Evolutionary conservation across 2,113 vertebrate genomes (phyloP).

Genomic region (Otus sunia): DNA sequence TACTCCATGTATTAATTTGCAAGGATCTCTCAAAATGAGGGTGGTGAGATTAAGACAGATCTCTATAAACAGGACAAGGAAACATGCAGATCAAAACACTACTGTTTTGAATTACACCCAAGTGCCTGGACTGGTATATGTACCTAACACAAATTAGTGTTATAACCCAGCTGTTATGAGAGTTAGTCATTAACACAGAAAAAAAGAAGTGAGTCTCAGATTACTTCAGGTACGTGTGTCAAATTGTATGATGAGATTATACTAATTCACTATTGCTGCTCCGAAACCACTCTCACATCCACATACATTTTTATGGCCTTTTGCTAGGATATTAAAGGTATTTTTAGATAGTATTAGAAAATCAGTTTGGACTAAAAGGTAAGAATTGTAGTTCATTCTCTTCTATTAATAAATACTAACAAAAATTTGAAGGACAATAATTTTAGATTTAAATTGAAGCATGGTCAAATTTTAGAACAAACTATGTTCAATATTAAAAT

Average conservation of each 20-base stretch:
- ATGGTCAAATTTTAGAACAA: not conserved
- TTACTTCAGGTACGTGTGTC: not conserved
- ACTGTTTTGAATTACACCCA: not conserved
- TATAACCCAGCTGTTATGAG: not conserved
- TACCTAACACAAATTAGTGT: not conserved
- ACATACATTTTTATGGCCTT: not conserved
- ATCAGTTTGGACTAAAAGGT: not conserved
- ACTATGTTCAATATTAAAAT: not conserved
- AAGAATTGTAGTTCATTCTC: not conserved
- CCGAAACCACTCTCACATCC: not conserved
- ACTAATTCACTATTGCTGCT: not conserved
- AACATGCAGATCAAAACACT: not conserved
- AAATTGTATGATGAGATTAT: not conserved
- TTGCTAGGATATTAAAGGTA: not conserved
- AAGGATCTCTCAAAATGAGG: not conserved
- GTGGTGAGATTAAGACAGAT: not conserved
- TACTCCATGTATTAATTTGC: not conserved
- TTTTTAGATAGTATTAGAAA: slow-evolving; percentile 10
- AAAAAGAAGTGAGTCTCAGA: not conserved
- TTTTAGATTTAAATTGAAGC: not conserved
- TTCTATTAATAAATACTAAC: not conserved
- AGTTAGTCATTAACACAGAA: not conserved
- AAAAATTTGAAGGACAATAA: not conserved
- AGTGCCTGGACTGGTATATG: not conserved
- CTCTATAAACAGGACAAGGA: not conserved